These are phyloP conservation scores for Peromyscus nudipes DNA, from an alignment of 2,797 vertebrate genomes.

Conservation along the genomic window DNA sequence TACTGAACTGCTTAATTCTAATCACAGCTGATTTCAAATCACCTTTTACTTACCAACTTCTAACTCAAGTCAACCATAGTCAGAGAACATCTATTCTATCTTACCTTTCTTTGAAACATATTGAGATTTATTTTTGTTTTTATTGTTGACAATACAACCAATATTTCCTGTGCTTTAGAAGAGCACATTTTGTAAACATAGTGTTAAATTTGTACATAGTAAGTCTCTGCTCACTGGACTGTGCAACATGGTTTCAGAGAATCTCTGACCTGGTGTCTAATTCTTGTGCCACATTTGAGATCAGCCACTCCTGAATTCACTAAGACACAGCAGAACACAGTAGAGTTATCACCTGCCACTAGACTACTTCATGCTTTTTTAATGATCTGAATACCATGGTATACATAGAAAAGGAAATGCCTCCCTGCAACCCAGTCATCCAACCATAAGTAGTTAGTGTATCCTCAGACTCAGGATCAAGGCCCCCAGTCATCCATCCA, in stretches of 20 bases:
- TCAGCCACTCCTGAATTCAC: background rate
- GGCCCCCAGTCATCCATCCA: background rate
- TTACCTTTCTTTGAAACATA: background rate
- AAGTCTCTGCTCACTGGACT: background rate
- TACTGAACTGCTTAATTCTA: background rate
- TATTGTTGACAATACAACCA: background rate
- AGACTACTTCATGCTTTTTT: background rate
- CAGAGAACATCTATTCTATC: background rate
- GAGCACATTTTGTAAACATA: background rate
- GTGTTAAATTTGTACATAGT: background rate
- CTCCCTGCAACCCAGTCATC: background rate
- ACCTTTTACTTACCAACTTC: background rate
- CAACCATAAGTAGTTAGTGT: background rate
- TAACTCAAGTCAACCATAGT: background rate
- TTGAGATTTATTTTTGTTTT: background rate
- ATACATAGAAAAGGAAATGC: background rate
- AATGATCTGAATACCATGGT: background rate
- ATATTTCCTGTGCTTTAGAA: background rate
- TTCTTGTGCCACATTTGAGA: background rate
- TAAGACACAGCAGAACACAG: background rate
- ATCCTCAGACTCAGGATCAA: background rate
- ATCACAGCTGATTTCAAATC: background rate
- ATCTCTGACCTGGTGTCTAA: background rate
- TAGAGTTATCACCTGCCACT: background rate
- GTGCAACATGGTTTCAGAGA: background rate